phyloP scores from a whole-genome alignment of 1,140 invertebrate genomes.

The Pseudomyrmex flavicornis region DNA sequence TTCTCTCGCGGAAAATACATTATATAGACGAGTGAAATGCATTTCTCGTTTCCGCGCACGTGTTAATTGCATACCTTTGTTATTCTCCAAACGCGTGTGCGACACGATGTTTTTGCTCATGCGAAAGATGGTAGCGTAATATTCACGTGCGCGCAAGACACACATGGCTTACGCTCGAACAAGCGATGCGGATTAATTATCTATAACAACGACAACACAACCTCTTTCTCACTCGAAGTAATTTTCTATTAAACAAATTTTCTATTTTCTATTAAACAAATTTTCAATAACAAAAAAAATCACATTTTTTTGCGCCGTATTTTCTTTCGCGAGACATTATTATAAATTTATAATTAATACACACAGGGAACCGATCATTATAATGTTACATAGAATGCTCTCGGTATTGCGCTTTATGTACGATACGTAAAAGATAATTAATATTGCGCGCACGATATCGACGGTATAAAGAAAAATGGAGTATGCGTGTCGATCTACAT shows the following conservation, averaged over 20 bases:
- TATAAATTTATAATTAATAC: slow-evolving; percentile 20
- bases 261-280: not conserved
- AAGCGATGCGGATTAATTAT: slow-evolving; percentile 48
- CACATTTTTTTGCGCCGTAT: too few species aligned
- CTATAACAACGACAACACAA: not conserved
- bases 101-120: slow-evolving; percentile 31
- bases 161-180: not conserved
- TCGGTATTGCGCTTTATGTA: not conserved
- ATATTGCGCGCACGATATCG: not conserved
- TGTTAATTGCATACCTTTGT: slow-evolving; percentile 49
- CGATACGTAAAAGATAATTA: not conserved
- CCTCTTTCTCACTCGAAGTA: not conserved
- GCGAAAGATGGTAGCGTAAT: slow-evolving; percentile 16
- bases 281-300: not conserved
- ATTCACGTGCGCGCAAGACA: not conserved
- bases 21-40: not conserved
- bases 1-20: not conserved
- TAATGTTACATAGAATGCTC: too few species aligned
- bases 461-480: too few species aligned
- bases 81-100: slow-evolving; percentile 27
- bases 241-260: slow-evolving; percentile 7
- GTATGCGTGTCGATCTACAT: too few species aligned
- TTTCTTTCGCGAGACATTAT: not conserved
- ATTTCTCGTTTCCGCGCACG: not conserved
- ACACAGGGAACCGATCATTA: too few species aligned